Percentiles rank a stretch among this genome's conserved stretches.
These are phyloP conservation scores for Clarias batrachus DNA, from an alignment of 2,113 vertebrate species.

Conservation along the genomic window DNA sequence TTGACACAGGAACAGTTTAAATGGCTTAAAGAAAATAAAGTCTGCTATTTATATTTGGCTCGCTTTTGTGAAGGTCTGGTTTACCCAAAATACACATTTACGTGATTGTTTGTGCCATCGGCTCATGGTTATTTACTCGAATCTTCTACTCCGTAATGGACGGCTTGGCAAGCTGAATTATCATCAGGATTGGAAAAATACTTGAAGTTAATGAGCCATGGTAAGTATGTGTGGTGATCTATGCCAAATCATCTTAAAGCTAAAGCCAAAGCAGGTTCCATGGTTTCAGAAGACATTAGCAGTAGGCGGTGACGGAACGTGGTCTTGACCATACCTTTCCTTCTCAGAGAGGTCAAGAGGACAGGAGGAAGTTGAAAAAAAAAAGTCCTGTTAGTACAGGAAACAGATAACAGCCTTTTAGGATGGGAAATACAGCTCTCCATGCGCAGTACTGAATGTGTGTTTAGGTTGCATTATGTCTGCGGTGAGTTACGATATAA, in stretches of 20 bases:
- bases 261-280: conserved; percentile 36
- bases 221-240: conserved; percentile 28
- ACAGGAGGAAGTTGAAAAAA: conserved; percentile 23
- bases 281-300: conserved; percentile 27
- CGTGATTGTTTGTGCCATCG: conserved; percentile 41
- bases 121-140: conserved; percentile 42
- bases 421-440: conserved; percentile 6
- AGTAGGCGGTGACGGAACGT: background rate
- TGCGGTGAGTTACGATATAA: conserved; percentile 38
- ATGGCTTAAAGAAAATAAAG: conserved; percentile 42
- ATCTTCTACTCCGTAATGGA: conserved; percentile 31
- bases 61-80: conserved; percentile 27
- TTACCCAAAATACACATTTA: conserved; percentile 43
- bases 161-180: conserved; percentile 39
- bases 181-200: conserved; percentile 37
- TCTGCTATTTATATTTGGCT: conserved; percentile 38
- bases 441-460: background rate
- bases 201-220: conserved; percentile 44
- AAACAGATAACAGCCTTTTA: conserved; percentile 21
- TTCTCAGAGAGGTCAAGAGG: conserved; percentile 17
- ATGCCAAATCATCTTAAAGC: conserved; percentile 37
- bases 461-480: conserved; percentile 43
- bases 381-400: conserved; percentile 17
- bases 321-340: background rate
- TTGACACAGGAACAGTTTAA: conserved; percentile 55